Evolutionary conservation across 2,888 invertebrate species (phyloP).

Genomic region (Melinaea marsaeus): DNA sequence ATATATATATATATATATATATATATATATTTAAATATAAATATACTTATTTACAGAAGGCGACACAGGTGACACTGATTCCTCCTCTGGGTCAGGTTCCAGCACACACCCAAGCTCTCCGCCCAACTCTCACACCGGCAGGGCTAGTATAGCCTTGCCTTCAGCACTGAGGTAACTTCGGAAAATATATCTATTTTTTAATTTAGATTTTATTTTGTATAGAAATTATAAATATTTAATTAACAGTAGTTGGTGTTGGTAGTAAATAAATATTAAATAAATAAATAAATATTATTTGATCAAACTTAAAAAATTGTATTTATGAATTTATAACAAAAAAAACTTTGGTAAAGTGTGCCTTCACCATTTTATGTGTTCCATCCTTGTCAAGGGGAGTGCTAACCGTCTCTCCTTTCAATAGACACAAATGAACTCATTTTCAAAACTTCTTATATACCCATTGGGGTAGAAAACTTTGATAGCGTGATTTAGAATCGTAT

Average conservation of each 20-base stretch:
- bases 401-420: constrained; percentile 42
- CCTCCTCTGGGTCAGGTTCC: constrained; percentile 63
- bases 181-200: background rate
- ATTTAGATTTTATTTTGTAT: background rate
- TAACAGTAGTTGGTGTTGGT: too few species aligned
- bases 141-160: constrained; percentile 60
- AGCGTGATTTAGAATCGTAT: constrained; percentile 27
- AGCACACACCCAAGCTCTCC: constrained; percentile 61
- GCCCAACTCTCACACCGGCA: constrained; percentile 49
- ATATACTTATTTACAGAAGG: constrained; percentile 42
- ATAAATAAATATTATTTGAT: too few species aligned
- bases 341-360: constrained; percentile 40
- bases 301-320: too few species aligned
- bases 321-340: constrained; percentile 17
- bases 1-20: background rate
- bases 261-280: too few species aligned
- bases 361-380: constrained; percentile 39
- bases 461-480: constrained; percentile 22
- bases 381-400: constrained; percentile 41
- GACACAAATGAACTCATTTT: constrained; percentile 37
- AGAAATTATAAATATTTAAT: background rate
- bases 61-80: constrained; percentile 71
- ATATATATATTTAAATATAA: too few species aligned
- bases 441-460: constrained; percentile 27
- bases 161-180: constrained; percentile 55